phyloP scores from a whole-genome alignment of 2,797 vertebrate genomes.

The Manis pentadactyla region DNA sequence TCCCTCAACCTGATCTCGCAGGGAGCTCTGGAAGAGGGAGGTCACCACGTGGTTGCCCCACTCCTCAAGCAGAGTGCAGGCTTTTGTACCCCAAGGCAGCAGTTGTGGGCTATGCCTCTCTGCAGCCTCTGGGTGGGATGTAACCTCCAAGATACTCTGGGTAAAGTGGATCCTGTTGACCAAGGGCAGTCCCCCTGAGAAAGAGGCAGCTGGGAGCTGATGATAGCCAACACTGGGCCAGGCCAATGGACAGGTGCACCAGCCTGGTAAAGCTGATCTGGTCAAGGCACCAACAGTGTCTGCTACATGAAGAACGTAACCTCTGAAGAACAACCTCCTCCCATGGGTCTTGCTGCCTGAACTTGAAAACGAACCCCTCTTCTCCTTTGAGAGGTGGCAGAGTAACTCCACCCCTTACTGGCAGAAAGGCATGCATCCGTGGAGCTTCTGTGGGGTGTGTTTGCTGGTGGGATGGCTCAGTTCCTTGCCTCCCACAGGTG shows the following conservation, averaged over 20 bases:
- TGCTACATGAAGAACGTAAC: neutral
- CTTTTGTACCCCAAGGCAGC: neutral
- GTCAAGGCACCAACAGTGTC: neutral
- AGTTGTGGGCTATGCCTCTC: neutral
- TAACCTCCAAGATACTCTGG: neutral
- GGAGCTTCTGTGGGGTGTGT: neutral
- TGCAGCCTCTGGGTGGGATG: accelerated
- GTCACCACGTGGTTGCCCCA: neutral
- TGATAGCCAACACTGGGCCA: neutral
- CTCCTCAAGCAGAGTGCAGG: neutral
- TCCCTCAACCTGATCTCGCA: neutral
- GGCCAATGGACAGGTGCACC: neutral
- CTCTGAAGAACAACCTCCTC: neutral
- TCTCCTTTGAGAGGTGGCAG: neutral
- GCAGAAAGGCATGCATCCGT: accelerated
- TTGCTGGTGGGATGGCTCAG: neutral
- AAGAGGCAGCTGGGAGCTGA: neutral
- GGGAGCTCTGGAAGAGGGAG: neutral
- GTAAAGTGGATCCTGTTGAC: neutral
- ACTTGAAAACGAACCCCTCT: neutral
- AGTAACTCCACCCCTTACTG: neutral
- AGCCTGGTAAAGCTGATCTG: neutral
- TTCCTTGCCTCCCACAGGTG: neutral
- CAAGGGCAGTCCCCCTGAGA: neutral
- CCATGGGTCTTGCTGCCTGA: neutral